phyloP scores from a whole-genome alignment of 2,113 vertebrate genomes.

The Chaetops frenatus region DNA sequence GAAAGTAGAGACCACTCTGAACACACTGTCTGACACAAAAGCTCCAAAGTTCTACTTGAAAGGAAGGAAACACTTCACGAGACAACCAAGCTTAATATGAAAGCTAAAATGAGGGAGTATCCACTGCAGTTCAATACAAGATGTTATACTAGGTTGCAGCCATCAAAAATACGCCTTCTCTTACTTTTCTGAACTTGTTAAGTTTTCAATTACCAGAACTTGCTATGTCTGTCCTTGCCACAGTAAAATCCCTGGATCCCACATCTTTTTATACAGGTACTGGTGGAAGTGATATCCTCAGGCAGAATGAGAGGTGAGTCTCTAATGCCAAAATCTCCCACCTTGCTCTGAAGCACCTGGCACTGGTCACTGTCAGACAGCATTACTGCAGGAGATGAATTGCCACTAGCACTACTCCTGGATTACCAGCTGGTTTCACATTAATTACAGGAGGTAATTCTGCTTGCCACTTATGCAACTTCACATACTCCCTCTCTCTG shows the following conservation, averaged over 20 bases:
- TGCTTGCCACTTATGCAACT: neutral
- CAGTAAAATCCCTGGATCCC: neutral
- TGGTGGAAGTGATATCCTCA: accelerated
- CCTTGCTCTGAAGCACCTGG: neutral
- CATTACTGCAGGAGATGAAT: neutral
- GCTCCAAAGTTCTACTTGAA: neutral
- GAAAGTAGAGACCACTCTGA: neutral
- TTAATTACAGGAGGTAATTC: neutral
- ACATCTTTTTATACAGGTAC: neutral
- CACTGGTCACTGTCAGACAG: neutral
- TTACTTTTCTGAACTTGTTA: neutral
- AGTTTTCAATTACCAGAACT: neutral
- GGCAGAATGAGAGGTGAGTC: neutral
- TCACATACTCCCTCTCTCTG: neutral
- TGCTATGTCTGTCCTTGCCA: neutral
- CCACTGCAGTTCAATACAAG: neutral
- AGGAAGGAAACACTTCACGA: neutral
- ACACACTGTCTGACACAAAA: neutral
- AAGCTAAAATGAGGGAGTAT: neutral
- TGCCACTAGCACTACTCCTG: neutral
- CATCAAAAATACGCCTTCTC: neutral
- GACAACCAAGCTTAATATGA: neutral
- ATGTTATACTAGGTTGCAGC: neutral
- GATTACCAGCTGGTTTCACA: neutral
- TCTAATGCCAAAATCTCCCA: neutral